A percentile compares a stretch with the other conserved stretches of the same genome.
Evolutionary conservation across 30 jellyfish, hydroid and myxozoan species (phyloP).

Genomic region (Haliclystus octoradiatus): DNA sequence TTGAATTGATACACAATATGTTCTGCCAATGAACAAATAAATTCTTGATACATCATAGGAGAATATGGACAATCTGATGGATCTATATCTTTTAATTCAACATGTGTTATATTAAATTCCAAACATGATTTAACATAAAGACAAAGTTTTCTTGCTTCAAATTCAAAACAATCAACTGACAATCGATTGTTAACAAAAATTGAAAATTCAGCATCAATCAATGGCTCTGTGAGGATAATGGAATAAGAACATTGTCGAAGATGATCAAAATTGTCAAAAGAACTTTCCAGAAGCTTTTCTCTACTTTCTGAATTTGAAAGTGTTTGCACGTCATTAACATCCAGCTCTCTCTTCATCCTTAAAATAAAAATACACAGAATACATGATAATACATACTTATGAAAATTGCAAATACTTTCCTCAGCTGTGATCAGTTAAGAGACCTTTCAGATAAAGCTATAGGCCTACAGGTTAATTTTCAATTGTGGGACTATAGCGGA

Average conservation of each 20-base stretch:
- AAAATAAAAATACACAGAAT: no score
- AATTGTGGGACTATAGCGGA: no score
- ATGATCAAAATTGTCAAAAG: constrained; percentile 11
- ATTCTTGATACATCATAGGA: constrained; percentile 42
- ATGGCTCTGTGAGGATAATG: constrained; percentile 8
- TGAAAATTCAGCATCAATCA: constrained; percentile 31
- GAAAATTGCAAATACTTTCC: no score
- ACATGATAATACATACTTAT: no score
- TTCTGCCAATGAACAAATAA: constrained; percentile 50
- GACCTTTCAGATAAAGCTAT: no score
- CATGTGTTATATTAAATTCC: neutral
- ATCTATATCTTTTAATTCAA: neutral
- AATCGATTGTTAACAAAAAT: constrained; percentile 23
- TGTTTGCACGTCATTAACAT: neutral
- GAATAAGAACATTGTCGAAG: constrained; percentile 23
- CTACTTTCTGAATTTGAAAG: neutral
- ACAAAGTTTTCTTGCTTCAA: constrained; percentile 36
- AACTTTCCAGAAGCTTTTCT: neutral
- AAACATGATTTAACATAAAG: constrained; percentile 38
- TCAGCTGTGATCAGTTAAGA: no score
- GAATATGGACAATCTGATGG: neutral
- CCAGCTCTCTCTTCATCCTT: neutral
- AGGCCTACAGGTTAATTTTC: no score
- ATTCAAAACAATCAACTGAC: constrained; percentile 17
- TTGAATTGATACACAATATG: constrained; percentile 26